Evolutionary conservation across 2,888 invertebrate species (phyloP).

Genomic region (Torymus auratus): DNA sequence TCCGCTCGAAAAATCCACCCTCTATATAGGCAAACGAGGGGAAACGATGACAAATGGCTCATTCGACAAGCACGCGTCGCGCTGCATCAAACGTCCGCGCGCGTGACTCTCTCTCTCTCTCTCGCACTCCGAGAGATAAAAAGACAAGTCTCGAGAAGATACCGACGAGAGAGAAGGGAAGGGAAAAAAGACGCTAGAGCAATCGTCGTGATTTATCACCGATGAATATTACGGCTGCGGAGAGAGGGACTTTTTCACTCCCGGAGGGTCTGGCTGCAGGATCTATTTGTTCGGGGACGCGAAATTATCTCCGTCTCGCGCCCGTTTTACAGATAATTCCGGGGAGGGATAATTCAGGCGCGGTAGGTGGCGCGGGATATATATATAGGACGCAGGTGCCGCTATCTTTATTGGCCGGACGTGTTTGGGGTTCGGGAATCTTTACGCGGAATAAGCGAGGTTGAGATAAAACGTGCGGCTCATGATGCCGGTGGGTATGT

Average conservation of each 20-base stretch:
- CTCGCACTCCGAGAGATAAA: not conserved
- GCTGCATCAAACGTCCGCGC: slow-evolving; percentile 28
- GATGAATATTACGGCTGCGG: slow-evolving; percentile 40
- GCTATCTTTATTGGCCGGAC: slow-evolving; percentile 61
- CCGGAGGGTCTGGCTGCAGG: not conserved
- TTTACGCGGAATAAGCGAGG: not conserved
- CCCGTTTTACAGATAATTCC: slow-evolving; percentile 47
- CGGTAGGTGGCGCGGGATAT: not conserved
- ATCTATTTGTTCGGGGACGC: slow-evolving; percentile 10
- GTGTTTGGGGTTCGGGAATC: slow-evolving; percentile 47
- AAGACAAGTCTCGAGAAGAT: not conserved
- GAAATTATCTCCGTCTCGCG: slow-evolving; percentile 24
- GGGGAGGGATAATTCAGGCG: slow-evolving; percentile 7
- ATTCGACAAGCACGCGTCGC: slow-evolving; percentile 53
- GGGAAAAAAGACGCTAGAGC: not conserved
- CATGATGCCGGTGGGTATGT: too few relatives aligned
- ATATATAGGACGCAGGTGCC: slow-evolving; percentile 37
- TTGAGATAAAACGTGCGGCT: too few relatives aligned
- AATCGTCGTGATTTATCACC: slow-evolving; percentile 49
- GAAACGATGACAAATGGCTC: slow-evolving; percentile 63
- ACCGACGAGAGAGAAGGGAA: not conserved
- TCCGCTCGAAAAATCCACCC: not conserved
- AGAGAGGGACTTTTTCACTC: too few relatives aligned
- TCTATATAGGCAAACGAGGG: not conserved
- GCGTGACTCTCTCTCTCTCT: too few relatives aligned